Percentiles rank a stretch among this genome's conserved stretches.
These are phyloP conservation scores for Cygnus buccinator DNA, from an alignment of 2,113 vertebrate species.

Conservation along the genomic window DNA sequence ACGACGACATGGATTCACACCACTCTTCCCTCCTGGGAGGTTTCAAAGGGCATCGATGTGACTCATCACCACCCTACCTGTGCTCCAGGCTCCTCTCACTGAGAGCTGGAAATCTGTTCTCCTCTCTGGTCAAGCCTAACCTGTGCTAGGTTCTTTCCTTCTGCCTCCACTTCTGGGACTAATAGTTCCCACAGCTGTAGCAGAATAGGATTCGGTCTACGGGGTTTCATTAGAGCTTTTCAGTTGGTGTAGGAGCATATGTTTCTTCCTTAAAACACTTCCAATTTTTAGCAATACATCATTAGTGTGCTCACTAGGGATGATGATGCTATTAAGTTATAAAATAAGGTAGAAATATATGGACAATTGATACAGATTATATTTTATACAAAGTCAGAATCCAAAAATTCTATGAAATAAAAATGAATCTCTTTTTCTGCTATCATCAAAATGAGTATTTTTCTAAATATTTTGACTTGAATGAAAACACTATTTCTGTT, in stretches of 20 bases:
- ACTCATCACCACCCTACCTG: not conserved
- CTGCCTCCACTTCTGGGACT: not conserved
- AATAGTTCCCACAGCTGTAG: not conserved
- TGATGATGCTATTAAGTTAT: not conserved
- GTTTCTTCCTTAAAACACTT: not conserved
- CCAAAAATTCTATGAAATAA: not conserved
- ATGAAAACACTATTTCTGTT: not conserved
- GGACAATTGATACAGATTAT: not conserved
- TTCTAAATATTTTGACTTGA: conserved; percentile 11
- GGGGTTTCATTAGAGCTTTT: not conserved
- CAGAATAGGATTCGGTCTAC: not conserved
- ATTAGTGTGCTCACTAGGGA: not conserved
- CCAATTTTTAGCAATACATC: not conserved
- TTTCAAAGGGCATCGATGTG: not conserved
- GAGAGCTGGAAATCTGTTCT: not conserved
- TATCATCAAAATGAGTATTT: not conserved
- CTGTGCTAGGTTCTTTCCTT: not conserved
- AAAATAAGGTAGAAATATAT: not conserved
- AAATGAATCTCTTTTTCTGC: not conserved
- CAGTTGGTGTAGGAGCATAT: not conserved
- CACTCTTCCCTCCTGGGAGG: not conserved
- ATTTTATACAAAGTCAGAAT: not conserved
- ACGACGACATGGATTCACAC: not conserved
- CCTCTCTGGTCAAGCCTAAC: not conserved
- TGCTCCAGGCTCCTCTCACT: not conserved